phyloP scores from a whole-genome alignment of 2,113 vertebrate genomes.

The Barnardius zonarius region DNA sequence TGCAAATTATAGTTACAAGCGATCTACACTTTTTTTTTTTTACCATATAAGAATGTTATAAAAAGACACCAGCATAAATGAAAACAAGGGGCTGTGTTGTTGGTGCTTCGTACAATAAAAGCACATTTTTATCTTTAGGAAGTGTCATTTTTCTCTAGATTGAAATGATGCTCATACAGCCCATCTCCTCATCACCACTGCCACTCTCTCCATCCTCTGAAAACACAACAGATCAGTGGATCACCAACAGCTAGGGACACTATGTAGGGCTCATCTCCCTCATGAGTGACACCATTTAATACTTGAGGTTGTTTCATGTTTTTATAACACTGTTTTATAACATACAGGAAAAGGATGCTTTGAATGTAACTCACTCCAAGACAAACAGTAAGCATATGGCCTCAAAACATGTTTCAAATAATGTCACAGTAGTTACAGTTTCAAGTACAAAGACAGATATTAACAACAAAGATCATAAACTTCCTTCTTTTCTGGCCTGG shows the following conservation, averaged over 20 bases:
- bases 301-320: neutral
- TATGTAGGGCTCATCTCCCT: neutral
- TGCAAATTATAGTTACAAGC: neutral
- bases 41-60: neutral
- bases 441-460: neutral
- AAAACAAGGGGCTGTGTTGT: neutral
- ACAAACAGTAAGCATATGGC: slow-evolving; percentile 4
- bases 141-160: neutral
- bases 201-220: neutral
- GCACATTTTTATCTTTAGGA: neutral
- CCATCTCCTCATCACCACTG: neutral
- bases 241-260: neutral
- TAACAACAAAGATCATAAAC: slow-evolving; percentile 2
- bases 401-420: slow-evolving; percentile 29
- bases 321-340: slow-evolving; percentile 5
- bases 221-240: neutral
- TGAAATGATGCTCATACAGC: neutral
- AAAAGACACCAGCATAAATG: neutral
- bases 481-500: neutral
- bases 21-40: neutral
- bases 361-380: slow-evolving; percentile 3
- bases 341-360: neutral
- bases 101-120: neutral
- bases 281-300: neutral
- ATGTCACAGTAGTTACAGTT: neutral